phyloP scores from a whole-genome alignment of 2,113 vertebrate species.

The Silurus glanis region DNA sequence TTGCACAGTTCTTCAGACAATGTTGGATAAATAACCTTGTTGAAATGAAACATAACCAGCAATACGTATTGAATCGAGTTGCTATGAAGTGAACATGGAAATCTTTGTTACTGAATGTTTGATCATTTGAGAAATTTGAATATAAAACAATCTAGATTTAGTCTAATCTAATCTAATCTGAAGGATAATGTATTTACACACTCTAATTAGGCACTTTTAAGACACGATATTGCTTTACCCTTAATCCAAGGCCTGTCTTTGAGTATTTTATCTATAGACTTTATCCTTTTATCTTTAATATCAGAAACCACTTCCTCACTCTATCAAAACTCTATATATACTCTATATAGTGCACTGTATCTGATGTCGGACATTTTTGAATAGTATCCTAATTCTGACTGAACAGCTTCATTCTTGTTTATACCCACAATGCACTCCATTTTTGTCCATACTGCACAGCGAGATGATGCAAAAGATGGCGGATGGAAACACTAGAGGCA shows the following conservation, averaged over 20 bases:
- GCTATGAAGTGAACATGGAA: not conserved
- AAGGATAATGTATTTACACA: not conserved
- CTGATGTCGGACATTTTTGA: too few relatives aligned
- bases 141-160: not conserved
- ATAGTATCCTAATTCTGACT: too few relatives aligned
- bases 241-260: not conserved
- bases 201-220: not conserved
- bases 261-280: slow-evolving; percentile 11
- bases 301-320: too few relatives aligned
- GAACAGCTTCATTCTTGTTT: too few relatives aligned
- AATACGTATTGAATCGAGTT: not conserved
- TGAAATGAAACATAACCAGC: not conserved
- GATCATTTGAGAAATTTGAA: not conserved
- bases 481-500: too few relatives aligned
- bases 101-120: not conserved
- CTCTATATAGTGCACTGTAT: too few relatives aligned
- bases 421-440: too few relatives aligned
- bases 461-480: too few relatives aligned
- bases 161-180: not conserved
- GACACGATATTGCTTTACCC: not conserved
- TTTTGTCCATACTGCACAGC: too few relatives aligned
- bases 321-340: too few relatives aligned
- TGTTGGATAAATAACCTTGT: not conserved
- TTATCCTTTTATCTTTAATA: not conserved
- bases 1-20: not conserved